Base-by-base conservation (phyloP, 2,113 vertebrate species). In the Noturus placidus region DNA sequence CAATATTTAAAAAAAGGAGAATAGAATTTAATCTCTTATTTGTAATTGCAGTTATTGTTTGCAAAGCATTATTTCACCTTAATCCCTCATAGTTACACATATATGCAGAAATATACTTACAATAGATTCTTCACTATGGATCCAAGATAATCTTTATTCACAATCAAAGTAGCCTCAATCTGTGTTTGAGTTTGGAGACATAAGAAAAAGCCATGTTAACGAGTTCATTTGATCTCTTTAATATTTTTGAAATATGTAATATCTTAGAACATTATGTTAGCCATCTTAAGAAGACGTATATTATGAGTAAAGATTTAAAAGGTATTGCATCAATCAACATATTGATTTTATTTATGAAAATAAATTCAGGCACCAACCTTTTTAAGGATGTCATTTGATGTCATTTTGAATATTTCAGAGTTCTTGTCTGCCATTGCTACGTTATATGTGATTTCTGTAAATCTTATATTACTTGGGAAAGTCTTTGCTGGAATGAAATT, bases 391-490 rank as follows among this genome's bases (percentile, higher is more conserved):
- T 15, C 0, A 2, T 38, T 0, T 19, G 83, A 69, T 50, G 0
- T 54, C 0, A 4, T 0, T 59, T 54, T 0, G 56, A 89, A 89
- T 35, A 0, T 0, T 38, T n/a, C 0, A 52, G 86, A 83, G 1
- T 5, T 2, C 5, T 0, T 38, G 46, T 83, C 0, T 4, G 0
- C 0, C 89, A 89, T 89, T 4, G 2, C 13, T 5, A 0, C 0
- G 0, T 7, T 0, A 85, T 38, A 87, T 0, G 0, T 0, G 0
- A 1, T 5, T 0, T 6, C 1, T 59, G 6, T 0, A 0, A 87
- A 11, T 35, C 0, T 56, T 13, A 87, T n/a, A 27, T 0, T 2
- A 78, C 20, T 85, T 76, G 83, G 78, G 70, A 89, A 89, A 5
- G 61, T 42, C 69, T 54, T 87, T 78, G 27, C 86, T 89, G 52